phyloP scores from a whole-genome alignment of 2,888 invertebrate genomes.

The Calliscelio sp. region DNA sequence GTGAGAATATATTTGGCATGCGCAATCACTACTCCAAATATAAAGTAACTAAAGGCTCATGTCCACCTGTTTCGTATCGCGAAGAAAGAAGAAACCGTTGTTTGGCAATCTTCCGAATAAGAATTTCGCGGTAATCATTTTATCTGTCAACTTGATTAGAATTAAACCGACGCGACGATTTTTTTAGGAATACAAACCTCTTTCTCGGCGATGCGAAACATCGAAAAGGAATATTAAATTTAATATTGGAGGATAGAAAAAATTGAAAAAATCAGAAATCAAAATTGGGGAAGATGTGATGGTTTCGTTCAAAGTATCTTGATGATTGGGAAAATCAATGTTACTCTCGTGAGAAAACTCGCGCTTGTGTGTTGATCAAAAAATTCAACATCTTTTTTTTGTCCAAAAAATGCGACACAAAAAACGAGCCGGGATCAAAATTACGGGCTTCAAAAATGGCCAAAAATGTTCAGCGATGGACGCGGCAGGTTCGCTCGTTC shows the following conservation, averaged over 20 bases:
- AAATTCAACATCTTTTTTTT: conserved; percentile 19
- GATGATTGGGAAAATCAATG: conserved; percentile 39
- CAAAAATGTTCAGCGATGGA: conserved; percentile 68
- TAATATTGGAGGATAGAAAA: conserved; percentile 83
- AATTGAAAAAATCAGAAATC: conserved; percentile 74
- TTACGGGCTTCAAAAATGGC: conserved; percentile 59
- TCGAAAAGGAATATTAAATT: conserved; percentile 82
- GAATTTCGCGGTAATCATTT: background rate
- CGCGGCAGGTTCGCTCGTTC: conserved; percentile 55
- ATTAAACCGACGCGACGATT: background rate
- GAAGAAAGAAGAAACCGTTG: conserved; percentile 66
- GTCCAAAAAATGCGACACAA: conserved; percentile 51
- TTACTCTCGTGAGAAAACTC: conserved; percentile 73
- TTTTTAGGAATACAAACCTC: conserved; percentile 38
- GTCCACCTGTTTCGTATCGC: conserved; percentile 82
- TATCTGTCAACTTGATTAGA: too few species aligned
- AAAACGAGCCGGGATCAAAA: conserved; percentile 67
- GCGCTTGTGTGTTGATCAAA: conserved; percentile 73
- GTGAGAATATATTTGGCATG: conserved; percentile 86
- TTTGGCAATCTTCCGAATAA: background rate
- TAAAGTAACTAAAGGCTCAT: conserved; percentile 85
- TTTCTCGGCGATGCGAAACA: conserved; percentile 81
- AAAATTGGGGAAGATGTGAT: conserved; percentile 49
- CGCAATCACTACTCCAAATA: conserved; percentile 86
- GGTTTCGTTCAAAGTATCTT: conserved; percentile 30